Conservation (phyloP, 2,113 vertebrate genomes). For the Aptenodytes forsteri region DNA sequence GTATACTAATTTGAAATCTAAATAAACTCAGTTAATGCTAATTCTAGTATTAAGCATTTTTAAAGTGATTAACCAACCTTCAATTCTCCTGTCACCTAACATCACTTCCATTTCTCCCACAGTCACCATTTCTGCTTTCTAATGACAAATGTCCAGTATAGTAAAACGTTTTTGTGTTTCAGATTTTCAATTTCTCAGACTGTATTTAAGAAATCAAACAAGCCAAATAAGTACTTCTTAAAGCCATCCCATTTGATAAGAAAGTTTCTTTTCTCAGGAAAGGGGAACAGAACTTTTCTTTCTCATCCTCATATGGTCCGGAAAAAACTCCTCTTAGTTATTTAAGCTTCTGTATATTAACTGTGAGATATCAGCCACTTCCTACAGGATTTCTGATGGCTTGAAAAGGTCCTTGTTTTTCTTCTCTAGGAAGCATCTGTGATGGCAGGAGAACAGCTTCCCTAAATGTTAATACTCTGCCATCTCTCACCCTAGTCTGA, state of each 20-base stretch:
- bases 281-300: background rate
- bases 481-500: background rate
- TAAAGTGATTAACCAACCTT: background rate
- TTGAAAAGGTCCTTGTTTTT: background rate
- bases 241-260: background rate
- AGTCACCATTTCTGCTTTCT: background rate
- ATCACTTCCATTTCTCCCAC: background rate
- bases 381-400: background rate
- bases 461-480: background rate
- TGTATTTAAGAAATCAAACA: background rate
- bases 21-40: background rate
- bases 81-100: background rate
- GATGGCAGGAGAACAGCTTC: background rate
- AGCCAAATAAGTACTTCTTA: background rate
- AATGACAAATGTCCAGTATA: background rate
- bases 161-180: background rate
- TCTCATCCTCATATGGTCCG: background rate
- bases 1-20: background rate
- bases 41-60: background rate
- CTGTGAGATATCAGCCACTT: background rate
- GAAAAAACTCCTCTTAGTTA: background rate
- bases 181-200: background rate
- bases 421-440: background rate
- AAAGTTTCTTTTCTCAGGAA: background rate
- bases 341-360: background rate